These are phyloP conservation scores for Leptopilina drosophilae DNA, from an alignment of 2,888 invertebrate genomes.

Conservation along the genomic window DNA sequence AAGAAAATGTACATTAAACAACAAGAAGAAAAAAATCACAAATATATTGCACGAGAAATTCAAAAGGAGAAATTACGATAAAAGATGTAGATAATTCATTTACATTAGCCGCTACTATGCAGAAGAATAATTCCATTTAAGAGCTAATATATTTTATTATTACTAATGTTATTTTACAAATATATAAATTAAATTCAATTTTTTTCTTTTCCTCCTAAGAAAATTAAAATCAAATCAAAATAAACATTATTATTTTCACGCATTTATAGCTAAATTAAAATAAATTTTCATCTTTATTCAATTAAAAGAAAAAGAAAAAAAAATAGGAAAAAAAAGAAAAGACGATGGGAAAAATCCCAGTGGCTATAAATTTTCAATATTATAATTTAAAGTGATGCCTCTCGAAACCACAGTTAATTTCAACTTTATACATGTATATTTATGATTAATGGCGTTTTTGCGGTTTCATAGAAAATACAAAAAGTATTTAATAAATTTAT, in stretches of 20 bases:
- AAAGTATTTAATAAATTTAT: neutral
- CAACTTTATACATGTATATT: neutral
- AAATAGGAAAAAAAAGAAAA: too few species aligned
- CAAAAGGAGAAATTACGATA: constrained; percentile 28
- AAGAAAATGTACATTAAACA: neutral
- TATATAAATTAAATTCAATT: too few species aligned
- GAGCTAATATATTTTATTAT: neutral
- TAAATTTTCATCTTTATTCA: too few species aligned
- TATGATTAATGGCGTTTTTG: neutral
- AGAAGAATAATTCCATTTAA: neutral
- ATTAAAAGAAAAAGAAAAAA: too few species aligned
- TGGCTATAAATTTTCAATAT: neutral
- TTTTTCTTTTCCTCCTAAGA: too few species aligned
- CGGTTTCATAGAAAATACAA: neutral
- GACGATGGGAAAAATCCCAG: neutral
- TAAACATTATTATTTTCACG: neutral
- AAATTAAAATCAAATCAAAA: neutral
- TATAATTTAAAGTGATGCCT: neutral
- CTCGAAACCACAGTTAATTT: neutral
- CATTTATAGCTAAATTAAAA: too few species aligned
- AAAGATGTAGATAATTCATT: constrained; percentile 20
- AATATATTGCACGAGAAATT: constrained; percentile 20
- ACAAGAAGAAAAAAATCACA: neutral
- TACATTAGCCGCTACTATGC: neutral
- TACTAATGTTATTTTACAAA: too few species aligned